phyloP scores from a whole-genome alignment of 2,888 invertebrate species.

The Neocrepidodera transversa region DNA sequence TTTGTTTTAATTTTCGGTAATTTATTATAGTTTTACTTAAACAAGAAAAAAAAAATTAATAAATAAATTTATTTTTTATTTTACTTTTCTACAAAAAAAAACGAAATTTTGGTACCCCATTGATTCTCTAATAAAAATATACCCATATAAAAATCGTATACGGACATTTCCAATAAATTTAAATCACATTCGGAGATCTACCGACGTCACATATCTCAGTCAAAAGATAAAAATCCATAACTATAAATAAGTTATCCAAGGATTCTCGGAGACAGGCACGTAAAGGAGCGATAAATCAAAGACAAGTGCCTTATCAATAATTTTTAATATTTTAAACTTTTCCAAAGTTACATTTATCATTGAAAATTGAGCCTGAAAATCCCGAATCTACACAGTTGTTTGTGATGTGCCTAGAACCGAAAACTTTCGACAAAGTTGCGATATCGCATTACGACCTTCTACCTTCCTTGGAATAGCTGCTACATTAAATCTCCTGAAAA shows the following conservation, averaged over 20 bases:
- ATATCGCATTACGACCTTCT: conserved; percentile 41
- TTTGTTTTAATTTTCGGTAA: too few relatives aligned
- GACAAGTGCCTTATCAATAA: conserved; percentile 42
- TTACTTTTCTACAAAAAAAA: too few relatives aligned
- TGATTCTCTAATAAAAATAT: too few relatives aligned
- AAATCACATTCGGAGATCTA: conserved; percentile 14
- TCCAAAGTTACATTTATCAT: conserved; percentile 38
- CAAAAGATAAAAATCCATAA: conserved; percentile 26
- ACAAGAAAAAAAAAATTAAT: too few relatives aligned
- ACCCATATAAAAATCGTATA: conserved; percentile 6
- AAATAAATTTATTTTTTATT: too few relatives aligned
- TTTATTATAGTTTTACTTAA: too few relatives aligned
- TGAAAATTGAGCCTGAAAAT: conserved; percentile 37
- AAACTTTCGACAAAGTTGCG: conserved; percentile 37
- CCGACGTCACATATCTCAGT: conserved; percentile 22
- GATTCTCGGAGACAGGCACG: conserved; percentile 28
- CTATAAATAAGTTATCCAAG: conserved; percentile 33
- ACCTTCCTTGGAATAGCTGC: conserved; percentile 41
- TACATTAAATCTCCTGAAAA: conserved; percentile 47
- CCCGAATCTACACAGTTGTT: conserved; percentile 32
- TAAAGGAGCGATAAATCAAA: conserved; percentile 38
- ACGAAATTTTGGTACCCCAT: too few relatives aligned
- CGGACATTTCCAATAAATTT: conserved; percentile 6
- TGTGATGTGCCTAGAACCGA: conserved; percentile 32
- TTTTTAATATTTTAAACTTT: conserved; percentile 43